A percentile compares a stretch with the other conserved stretches of the same genome.
Evolutionary conservation across 2,888 invertebrate genomes (phyloP).

Genomic region (Fragum whitleyi): DNA sequence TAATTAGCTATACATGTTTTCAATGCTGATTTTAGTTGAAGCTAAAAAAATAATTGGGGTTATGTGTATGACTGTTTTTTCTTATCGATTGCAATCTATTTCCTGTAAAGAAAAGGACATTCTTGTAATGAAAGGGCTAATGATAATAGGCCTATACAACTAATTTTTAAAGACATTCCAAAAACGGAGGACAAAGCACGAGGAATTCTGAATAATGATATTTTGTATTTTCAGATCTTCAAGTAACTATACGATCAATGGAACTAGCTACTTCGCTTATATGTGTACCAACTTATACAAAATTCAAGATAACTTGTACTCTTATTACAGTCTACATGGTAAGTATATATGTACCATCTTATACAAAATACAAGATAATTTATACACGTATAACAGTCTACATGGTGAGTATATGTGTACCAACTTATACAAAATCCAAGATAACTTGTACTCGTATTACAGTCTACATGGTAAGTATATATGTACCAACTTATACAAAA

Average conservation of each 20-base stretch:
- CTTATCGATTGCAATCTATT: too few relatives aligned
- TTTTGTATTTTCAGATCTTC: background rate
- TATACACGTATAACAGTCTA: background rate
- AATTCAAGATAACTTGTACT: background rate
- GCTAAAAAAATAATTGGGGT: too few relatives aligned
- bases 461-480: slow-evolving; percentile 14
- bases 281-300: slow-evolving; percentile 14
- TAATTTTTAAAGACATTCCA: too few relatives aligned
- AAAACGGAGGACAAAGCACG: too few relatives aligned
- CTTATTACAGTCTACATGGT: slow-evolving; percentile 7
- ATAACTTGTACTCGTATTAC: background rate
- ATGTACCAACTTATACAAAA: slow-evolving; percentile 1
- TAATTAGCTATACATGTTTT: too few relatives aligned
- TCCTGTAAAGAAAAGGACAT: too few relatives aligned
- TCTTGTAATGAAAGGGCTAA: too few relatives aligned
- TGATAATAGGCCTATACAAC: too few relatives aligned
- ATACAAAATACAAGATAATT: background rate
- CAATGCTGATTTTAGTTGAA: too few relatives aligned
- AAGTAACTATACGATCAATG: slow-evolving; percentile 11
- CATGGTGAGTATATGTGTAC: slow-evolving; percentile 16
- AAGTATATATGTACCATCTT: slow-evolving; percentile 10
- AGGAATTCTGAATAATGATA: too few relatives aligned
- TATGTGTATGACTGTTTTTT: too few relatives aligned
- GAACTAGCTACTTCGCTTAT: background rate
- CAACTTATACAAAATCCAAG: background rate